phyloP scores from a whole-genome alignment of 2,888 invertebrate genomes.

The Empis stercorea region DNA sequence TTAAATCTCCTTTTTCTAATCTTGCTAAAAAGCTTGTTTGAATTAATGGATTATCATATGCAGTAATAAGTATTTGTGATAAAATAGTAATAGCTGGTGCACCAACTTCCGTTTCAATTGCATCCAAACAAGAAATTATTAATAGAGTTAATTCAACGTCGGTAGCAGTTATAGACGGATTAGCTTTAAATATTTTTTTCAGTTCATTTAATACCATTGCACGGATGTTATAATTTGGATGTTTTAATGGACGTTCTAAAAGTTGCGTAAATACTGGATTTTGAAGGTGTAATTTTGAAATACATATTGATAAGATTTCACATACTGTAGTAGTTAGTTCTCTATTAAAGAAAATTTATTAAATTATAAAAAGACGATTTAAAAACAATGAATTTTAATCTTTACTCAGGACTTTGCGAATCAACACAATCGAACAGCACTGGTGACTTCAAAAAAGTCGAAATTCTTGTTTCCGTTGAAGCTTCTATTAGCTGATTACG shows the following conservation, averaged over 20 bases:
- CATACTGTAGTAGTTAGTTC: conserved; percentile 48
- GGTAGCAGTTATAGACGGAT: conserved; percentile 7
- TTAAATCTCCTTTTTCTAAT: conserved; percentile 18
- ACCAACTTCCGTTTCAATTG: conserved; percentile 21
- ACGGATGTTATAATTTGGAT: conserved; percentile 49
- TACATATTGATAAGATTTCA: conserved; percentile 49
- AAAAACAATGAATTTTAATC: neutral
- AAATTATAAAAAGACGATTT: neutral
- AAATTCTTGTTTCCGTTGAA: too few species aligned
- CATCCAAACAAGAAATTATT: conserved; percentile 25
- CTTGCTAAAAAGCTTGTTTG: conserved; percentile 17
- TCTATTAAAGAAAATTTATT: conserved; percentile 29
- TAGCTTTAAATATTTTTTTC: conserved; percentile 19
- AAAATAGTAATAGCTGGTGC: conserved; percentile 23
- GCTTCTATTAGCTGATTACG: too few species aligned
- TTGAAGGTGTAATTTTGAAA: conserved; percentile 48
- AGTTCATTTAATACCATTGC: conserved; percentile 52
- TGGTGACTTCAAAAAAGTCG: too few species aligned
- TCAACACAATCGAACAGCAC: too few species aligned
- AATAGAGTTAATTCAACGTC: conserved; percentile 11
- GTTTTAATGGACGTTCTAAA: conserved; percentile 47
- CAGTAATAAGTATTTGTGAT: conserved; percentile 17
- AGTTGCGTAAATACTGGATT: conserved; percentile 46
- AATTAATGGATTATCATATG: conserved; percentile 18
- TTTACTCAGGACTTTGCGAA: too few species aligned